Evolutionary conservation across 2,113 vertebrate genomes (phyloP).

Genomic region (human (Homo sapiens)): GRCh38 chr9:77406501-77407000

Average conservation of each 20-base stretch:
- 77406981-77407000: background rate
- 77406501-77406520: background rate
- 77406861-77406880: background rate
- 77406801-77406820: background rate
- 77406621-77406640: no score
- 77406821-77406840: background rate
- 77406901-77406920: background rate
- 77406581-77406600: no score
- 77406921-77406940: background rate
- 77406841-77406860: background rate
- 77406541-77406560: no score
- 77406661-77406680: background rate
- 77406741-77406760: slow-evolving; percentile 29
- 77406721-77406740: background rate
- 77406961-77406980: background rate
- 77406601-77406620: no score
- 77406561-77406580: no score
- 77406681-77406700: background rate
- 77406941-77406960: background rate
- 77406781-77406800: background rate
- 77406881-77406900: background rate
- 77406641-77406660: no score
- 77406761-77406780: background rate
- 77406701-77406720: background rate
- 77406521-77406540: background rate